Base-by-base conservation (phyloP, 2,113 vertebrate genomes). In the Bubo blakistoni region DNA sequence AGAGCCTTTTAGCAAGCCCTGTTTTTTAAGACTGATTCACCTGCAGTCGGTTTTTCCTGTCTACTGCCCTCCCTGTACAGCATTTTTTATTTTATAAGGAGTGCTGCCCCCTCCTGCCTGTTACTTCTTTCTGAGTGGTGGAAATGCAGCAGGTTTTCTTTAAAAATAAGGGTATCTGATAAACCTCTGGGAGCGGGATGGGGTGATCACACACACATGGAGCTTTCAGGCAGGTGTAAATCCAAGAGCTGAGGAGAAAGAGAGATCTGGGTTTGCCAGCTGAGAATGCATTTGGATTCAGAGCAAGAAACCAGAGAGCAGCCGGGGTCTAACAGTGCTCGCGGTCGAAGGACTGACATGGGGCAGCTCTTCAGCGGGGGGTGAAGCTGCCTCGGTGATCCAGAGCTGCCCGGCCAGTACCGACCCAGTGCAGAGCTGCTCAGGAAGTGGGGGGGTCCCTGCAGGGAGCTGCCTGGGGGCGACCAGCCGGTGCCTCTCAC, bases 261-360 rank as follows among this genome's bases (percentile, higher is more conserved):
- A 79, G 27, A 74, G 51, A 7, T 40, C 10, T 66, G 15, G 1
- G 20, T 90, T 70, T 95, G 59, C 36, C 47, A 58, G 46, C n/a
- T 52, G 55, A 49, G n/a, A 62, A 20, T 7, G 13, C 21, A 9
- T 36, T 58, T 59, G 57, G 34, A 26, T 88, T 76, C 42, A 22
- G 70, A 55, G 14, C 1, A 2, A 80, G 76, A 44, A 82, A 44
- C 25, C 59, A n/a, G 44, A 59, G 30, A 86, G 66, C 26, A 38
- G 42, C 16, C 2, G 3, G 59, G 36, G 34, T 34, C n/a, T 79
- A 20, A 0, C 0, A 0, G 24, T 15, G 13, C 22, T 81, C 0
- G 0, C 6, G 6, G 18, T 42, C 3, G 3, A 22, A 65, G 59
- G 51, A n/a, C 74, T 9, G 5, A 20, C 3, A 1, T 17, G 46